Evolutionary conservation across 2,888 invertebrate genomes (phyloP), one percentile per base, ranked within the genome.

Genomic region (Epirrhoe tristata): DNA sequence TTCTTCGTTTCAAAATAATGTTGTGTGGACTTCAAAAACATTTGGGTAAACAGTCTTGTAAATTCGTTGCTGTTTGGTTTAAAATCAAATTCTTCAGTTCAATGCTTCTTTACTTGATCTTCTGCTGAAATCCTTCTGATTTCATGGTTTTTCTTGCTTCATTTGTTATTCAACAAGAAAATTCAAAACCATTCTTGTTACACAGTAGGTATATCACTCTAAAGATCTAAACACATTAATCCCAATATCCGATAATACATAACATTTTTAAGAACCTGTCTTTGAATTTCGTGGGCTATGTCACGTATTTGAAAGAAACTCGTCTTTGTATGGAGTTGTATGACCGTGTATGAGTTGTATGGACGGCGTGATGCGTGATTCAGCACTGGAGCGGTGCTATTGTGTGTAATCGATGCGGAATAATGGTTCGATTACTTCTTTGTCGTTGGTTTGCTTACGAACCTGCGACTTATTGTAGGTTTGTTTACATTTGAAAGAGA

Each of bases 361-460:
- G 52, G 58, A 24, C 50, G 56, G 71, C 58, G 56, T 70, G 67
- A 60, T 68, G 68, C 62, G 65, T 66, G 68, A 46, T 50, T 58
- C 52, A 55, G 66, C 54, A 72, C 70, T 70, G 59, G 58, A 73
- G 77, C 74, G 76, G 53, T 39, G 61, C 68, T 69, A 76, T 79
- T 76, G 77, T 78, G 72, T 74, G 78, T 81, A 85, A 80, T 75
- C 76, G 71, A 78, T 71, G 73, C 69, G 71, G 71, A 69, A 77
- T 80, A 81, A 83, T 82, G 77, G 66, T 65, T 70, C 77, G 81
- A 83, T 85, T 77, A 81, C 81, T 80, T 74, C 81, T 80, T 74
- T 79, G 72, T 74, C 76, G 74, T 71, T 69, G 34, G 34, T 53
- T 56, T 43, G 14, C 43, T 14, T 1, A 51, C 57, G 76, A 71